Evolutionary conservation across 2,888 invertebrate species (phyloP).

Genomic region (Eurytoma adleriae): DNA sequence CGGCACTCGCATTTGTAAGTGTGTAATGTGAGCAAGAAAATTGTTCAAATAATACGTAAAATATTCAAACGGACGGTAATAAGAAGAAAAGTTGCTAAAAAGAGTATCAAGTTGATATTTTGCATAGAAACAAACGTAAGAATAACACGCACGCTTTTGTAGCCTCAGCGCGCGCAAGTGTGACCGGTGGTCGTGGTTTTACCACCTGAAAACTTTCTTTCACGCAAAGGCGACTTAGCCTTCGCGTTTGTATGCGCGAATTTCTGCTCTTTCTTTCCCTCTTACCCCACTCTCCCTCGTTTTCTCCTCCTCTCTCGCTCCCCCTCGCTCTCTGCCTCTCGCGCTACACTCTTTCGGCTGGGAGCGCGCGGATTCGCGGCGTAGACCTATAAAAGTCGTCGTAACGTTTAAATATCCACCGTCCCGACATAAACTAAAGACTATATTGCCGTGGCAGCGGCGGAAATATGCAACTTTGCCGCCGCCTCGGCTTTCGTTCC

Average conservation of each 20-base stretch:
- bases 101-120: too few relatives aligned
- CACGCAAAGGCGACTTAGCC: slow-evolving; percentile 54
- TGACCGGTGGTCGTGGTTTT: slow-evolving; percentile 28
- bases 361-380: slow-evolving; percentile 64
- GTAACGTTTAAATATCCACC: slow-evolving; percentile 69
- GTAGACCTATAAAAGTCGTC: slow-evolving; percentile 71
- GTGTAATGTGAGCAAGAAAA: too few relatives aligned
- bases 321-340: slow-evolving; percentile 16
- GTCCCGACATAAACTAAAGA: slow-evolving; percentile 70
- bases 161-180: not conserved
- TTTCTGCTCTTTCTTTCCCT: slow-evolving; percentile 22
- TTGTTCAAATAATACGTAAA: too few relatives aligned
- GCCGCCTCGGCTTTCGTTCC: slow-evolving; percentile 32
- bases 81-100: too few relatives aligned
- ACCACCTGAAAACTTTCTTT: slow-evolving; percentile 52
- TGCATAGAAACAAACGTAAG: too few relatives aligned
- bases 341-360: not conserved
- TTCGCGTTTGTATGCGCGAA: not conserved
- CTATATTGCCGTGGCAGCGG: slow-evolving; percentile 70
- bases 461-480: slow-evolving; percentile 67
- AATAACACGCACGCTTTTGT: too few relatives aligned
- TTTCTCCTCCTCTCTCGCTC: slow-evolving; percentile 16
- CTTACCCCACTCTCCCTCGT: slow-evolving; percentile 21
- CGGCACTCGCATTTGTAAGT: too few relatives aligned
- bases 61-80: too few relatives aligned